Percentiles rank a stretch among this genome's conserved stretches.
These are phyloP conservation scores for Strigamia crassipes DNA, from an alignment of 2,888 invertebrate genomes.

Conservation along the genomic window DNA sequence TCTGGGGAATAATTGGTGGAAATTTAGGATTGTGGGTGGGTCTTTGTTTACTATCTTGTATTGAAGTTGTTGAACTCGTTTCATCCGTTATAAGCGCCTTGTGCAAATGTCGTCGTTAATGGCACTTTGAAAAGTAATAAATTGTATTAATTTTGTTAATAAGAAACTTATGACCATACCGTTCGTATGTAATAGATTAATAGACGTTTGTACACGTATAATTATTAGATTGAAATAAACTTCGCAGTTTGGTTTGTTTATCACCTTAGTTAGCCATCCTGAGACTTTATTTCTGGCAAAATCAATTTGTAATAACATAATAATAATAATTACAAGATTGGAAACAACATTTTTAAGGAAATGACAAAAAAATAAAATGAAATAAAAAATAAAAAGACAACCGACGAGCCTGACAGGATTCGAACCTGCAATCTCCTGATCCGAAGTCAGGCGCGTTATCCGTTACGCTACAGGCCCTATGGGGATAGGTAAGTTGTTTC, in stretches of 20 bases:
- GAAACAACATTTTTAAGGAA: too few species aligned
- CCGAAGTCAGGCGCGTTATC: not conserved
- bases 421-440: not conserved
- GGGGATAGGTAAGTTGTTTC: not conserved
- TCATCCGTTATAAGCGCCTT: not conserved
- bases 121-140: not conserved
- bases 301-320: too few species aligned
- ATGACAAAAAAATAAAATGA: too few species aligned
- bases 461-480: not conserved
- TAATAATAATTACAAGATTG: too few species aligned
- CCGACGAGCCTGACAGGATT: not conserved
- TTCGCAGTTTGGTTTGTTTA: too few species aligned
- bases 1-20: conserved; percentile 44
- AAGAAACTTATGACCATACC: too few species aligned
- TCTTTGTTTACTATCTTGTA: conserved; percentile 20
- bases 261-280: too few species aligned
- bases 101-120: not conserved
- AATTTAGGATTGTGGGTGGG: conserved; percentile 41
- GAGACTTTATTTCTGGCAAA: too few species aligned
- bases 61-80: conserved; percentile 20
- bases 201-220: too few species aligned
- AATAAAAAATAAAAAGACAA: not conserved
- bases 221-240: too few species aligned
- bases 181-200: too few species aligned
- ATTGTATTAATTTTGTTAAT: too few species aligned